phyloP scores from a whole-genome alignment of 2,113 vertebrate species.

The Nycticorax nycticorax region DNA sequence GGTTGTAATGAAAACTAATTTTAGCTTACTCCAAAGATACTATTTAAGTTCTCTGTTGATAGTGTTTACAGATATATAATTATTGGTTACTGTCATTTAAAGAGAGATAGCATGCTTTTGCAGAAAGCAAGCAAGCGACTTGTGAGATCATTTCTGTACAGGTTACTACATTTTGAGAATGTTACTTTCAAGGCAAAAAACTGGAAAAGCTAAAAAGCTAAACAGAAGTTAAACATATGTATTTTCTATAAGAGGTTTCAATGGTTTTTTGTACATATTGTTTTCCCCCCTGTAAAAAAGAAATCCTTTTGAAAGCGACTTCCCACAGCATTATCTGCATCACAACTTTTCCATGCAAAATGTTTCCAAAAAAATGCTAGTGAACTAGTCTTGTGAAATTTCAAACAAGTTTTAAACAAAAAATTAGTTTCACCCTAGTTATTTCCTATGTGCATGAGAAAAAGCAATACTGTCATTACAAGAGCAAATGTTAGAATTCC shows the following conservation, averaged over 20 bases:
- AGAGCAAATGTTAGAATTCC: neutral
- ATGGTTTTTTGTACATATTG: neutral
- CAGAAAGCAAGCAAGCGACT: neutral
- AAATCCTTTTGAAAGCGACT: neutral
- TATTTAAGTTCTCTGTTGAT: conserved; percentile 40
- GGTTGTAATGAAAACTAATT: conserved; percentile 60
- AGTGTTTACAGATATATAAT: conserved; percentile 51
- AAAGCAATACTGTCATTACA: neutral
- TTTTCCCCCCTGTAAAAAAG: neutral
- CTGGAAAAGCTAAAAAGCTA: neutral
- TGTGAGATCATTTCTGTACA: neutral
- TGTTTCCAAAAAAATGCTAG: neutral
- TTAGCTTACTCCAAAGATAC: conserved; percentile 26
- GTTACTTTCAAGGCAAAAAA: neutral
- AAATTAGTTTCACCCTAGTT: neutral
- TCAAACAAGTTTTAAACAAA: neutral
- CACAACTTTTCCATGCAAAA: neutral
- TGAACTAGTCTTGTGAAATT: neutral
- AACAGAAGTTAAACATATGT: neutral
- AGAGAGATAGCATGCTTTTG: neutral
- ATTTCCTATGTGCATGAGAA: neutral
- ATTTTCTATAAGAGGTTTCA: neutral
- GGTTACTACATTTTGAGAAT: neutral
- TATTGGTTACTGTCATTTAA: conserved; percentile 46
- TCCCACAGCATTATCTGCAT: neutral